Conservation (phyloP, 1,140 invertebrate species). For the Epicauta chinensis region DNA sequence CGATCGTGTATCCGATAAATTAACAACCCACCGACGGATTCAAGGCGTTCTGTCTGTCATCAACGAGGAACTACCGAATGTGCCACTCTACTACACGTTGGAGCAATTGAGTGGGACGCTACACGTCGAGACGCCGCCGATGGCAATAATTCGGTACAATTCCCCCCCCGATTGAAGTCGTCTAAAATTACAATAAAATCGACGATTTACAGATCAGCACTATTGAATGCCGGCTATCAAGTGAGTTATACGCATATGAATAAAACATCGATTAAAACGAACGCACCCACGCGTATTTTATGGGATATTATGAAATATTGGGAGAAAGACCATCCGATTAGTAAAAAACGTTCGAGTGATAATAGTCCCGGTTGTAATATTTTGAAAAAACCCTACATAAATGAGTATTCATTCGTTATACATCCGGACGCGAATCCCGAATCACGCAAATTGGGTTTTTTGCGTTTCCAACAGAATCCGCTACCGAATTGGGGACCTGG, state of each 20-base stretch:
- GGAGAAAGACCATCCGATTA: conserved; percentile 62
- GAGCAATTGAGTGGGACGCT: conserved; percentile 57
- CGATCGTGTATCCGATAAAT: conserved; percentile 43
- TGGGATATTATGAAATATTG: conserved; percentile 92
- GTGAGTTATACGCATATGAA: conserved; percentile 90
- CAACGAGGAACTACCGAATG: conserved; percentile 72
- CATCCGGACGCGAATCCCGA: conserved; percentile 72
- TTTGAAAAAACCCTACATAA: conserved; percentile 45
- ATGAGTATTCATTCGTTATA: conserved; percentile 53
- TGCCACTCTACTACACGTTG: conserved; percentile 82
- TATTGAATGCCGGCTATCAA: conserved; percentile 87
- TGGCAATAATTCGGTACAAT: conserved; percentile 55
- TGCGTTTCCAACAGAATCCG: conserved; percentile 85
- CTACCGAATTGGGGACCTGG: conserved; percentile 85
- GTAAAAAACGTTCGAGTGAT: conserved; percentile 47
- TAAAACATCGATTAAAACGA: conserved; percentile 86
- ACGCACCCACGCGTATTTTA: conserved; percentile 77
- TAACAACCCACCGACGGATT: conserved; percentile 70
- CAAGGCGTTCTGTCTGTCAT: conserved; percentile 64
- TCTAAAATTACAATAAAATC: too few species aligned
- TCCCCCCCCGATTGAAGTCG: not conserved
- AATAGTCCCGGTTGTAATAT: conserved; percentile 53
- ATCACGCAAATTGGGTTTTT: conserved; percentile 64
- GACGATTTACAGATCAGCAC: conserved; percentile 67
- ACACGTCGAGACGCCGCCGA: conserved; percentile 58